phyloP scores from a whole-genome alignment of 2,113 vertebrate genomes.

The Oceanodroma tethys region DNA sequence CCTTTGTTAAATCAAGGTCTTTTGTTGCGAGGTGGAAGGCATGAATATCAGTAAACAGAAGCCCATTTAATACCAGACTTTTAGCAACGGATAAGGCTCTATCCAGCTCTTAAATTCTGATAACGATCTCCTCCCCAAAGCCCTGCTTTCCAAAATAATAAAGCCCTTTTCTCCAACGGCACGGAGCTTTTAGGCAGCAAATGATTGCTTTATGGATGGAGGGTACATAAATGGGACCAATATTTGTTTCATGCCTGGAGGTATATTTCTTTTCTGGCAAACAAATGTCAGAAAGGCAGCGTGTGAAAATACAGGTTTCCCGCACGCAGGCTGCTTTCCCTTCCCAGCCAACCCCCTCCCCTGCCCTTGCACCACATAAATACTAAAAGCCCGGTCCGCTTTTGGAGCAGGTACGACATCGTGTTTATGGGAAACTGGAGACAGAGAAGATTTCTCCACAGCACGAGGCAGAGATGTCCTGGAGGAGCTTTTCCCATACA shows the following conservation, averaged over 20 bases:
- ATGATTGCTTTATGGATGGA: not conserved
- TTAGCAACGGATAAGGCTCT: not conserved
- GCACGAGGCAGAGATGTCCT: no score
- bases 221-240: not conserved
- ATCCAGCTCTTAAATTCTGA: not conserved
- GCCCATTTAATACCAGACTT: not conserved
- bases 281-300: not conserved
- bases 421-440: fast-evolving
- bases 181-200: not conserved
- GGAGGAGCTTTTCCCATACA: not conserved
- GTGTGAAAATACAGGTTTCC: not conserved
- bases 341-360: not conserved
- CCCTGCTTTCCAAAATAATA: not conserved
- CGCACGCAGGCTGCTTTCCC: not conserved
- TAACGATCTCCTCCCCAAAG: not conserved
- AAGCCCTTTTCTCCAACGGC: not conserved
- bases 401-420: fast-evolving
- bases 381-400: not conserved
- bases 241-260: not conserved
- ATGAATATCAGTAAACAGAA: not conserved
- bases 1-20: not conserved
- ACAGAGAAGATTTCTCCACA: not conserved
- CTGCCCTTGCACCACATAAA: not conserved
- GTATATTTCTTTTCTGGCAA: not conserved
- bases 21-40: not conserved